Evolutionary conservation across 2,113 vertebrate species (phyloP).

Genomic region (Misgurnus anguillicaudatus): DNA sequence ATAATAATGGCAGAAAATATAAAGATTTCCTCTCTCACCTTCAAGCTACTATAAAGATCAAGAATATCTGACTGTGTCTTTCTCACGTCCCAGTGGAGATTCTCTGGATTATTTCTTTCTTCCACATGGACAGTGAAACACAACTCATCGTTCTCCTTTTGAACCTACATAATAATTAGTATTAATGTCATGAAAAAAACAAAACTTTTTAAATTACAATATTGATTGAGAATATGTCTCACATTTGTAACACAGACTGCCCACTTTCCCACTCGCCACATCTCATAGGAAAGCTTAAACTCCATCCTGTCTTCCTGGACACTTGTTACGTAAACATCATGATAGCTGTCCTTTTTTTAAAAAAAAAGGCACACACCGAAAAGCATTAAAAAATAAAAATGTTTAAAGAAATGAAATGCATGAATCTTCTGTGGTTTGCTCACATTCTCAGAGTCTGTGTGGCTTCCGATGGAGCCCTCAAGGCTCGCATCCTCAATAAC

Average conservation of each 20-base stretch:
- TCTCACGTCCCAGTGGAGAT: constrained; percentile 74
- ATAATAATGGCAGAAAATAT: neutral
- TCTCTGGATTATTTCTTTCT: constrained; percentile 69
- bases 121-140: constrained; percentile 73
- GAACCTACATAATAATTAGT: constrained; percentile 51
- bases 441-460: constrained; percentile 64
- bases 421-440: constrained; percentile 23
- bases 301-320: constrained; percentile 74
- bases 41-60: constrained; percentile 67
- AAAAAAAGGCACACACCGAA: constrained; percentile 46
- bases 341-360: constrained; percentile 69
- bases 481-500: constrained; percentile 37
- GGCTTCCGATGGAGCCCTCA: constrained; percentile 57
- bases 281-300: constrained; percentile 76
- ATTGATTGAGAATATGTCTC: constrained; percentile 60
- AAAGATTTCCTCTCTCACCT: constrained; percentile 61
- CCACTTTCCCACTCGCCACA: constrained; percentile 76
- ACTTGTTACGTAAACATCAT: constrained; percentile 59
- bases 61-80: constrained; percentile 69
- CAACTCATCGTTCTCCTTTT: constrained; percentile 61
- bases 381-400: constrained; percentile 2
- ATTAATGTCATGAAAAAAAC: neutral
- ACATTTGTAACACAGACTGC: constrained; percentile 70
- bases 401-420: constrained; percentile 15
- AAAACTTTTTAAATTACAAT: neutral